A percentile compares a stretch with the other conserved stretches of the same genome.
phyloP scores from a whole-genome alignment of 2,888 invertebrate species.

The Pimpla rufipes region DNA sequence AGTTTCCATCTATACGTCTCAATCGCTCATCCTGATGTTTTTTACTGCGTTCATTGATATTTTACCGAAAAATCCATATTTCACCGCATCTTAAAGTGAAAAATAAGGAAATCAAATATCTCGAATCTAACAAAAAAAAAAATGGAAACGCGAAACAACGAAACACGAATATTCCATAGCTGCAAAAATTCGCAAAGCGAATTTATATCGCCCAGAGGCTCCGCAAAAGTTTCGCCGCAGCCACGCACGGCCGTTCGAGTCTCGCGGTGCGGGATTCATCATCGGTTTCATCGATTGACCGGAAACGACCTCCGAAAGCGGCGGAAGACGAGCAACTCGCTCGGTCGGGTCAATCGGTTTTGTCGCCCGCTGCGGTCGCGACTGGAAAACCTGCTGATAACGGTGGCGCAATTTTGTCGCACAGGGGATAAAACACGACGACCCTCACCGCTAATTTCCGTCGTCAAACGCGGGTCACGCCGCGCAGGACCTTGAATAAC shows the following conservation, averaged over 20 bases:
- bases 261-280: slow-evolving; percentile 25
- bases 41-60: too few species aligned
- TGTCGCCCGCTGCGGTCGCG: slow-evolving; percentile 20
- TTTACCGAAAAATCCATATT: too few species aligned
- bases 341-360: slow-evolving; percentile 28
- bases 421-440: slow-evolving; percentile 20
- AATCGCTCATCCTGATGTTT: background rate
- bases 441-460: background rate
- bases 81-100: too few species aligned
- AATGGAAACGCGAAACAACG: background rate
- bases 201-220: too few species aligned
- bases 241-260: background rate
- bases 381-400: slow-evolving; percentile 13
- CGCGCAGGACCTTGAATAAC: slow-evolving; percentile 43
- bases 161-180: background rate
- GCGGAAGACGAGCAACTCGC: slow-evolving; percentile 18
- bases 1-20: too few species aligned
- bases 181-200: too few species aligned
- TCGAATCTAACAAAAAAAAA: background rate
- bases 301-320: slow-evolving; percentile 28
- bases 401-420: slow-evolving; percentile 31
- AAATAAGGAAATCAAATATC: background rate
- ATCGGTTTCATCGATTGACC: slow-evolving; percentile 50
- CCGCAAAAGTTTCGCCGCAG: too few species aligned
- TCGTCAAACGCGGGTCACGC: background rate